Percentiles rank a stretch among this genome's conserved stretches.
Conservation (phyloP, 2,113 vertebrate species). For the Aramus guarauna region DNA sequence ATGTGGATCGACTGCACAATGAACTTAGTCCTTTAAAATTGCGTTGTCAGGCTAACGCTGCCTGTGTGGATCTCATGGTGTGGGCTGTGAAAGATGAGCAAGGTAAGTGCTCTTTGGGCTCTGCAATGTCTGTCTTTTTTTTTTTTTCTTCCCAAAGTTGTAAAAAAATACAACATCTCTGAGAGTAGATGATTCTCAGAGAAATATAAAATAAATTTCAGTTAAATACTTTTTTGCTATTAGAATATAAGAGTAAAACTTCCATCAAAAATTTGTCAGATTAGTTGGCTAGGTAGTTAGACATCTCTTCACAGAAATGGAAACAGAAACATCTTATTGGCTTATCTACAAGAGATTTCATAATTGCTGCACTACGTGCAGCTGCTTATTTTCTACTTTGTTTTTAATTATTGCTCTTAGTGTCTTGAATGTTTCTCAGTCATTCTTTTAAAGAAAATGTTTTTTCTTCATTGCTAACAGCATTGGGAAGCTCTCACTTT, state of each 20-base stretch:
- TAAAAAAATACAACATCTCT: not conserved
- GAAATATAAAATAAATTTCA: not conserved
- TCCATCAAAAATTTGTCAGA: not conserved
- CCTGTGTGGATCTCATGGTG: conserved; percentile 97
- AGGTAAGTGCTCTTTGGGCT: conserved; percentile 69
- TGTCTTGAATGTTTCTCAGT: not conserved
- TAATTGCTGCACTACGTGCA: not conserved
- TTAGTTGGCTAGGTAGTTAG: not conserved
- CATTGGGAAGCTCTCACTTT: not conserved
- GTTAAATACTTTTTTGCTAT: not conserved
- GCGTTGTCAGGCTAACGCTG: conserved; percentile 94
- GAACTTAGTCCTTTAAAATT: conserved; percentile 91
- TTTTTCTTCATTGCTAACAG: not conserved
- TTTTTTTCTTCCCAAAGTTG: too few species aligned
- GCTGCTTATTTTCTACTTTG: not conserved
- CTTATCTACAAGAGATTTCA: not conserved
- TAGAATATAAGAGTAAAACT: not conserved
- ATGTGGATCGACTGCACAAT: conserved; percentile 80
- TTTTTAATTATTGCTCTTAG: not conserved
- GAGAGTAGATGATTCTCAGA: not conserved
- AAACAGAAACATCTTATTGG: not conserved
- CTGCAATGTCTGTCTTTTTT: not conserved
- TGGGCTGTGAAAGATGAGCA: conserved; percentile 98
- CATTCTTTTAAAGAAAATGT: not conserved
- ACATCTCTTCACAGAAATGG: not conserved